Base-by-base conservation (phyloP, 2,113 vertebrate genomes). In the Colinus virginianus region DNA sequence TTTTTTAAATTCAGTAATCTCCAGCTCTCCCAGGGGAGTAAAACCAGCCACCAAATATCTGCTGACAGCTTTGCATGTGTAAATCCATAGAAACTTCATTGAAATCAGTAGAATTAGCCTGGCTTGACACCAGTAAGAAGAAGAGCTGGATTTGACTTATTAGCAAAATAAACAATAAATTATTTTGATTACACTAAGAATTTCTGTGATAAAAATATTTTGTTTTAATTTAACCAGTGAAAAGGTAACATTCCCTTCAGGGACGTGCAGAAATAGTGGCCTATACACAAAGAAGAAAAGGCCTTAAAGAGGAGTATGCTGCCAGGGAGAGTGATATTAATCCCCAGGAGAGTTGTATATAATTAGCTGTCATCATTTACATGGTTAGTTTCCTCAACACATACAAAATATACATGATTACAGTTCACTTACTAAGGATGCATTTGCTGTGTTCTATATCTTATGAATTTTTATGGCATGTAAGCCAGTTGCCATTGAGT, bases 321-420 rank as follows among this genome's bases (percentile, higher is more conserved):
- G 78, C 92, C 94, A 93, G 49, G 61, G 88, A 94, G 93, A 90
- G 95, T 78, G 93, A 97, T 95, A 94, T 59, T 56, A 95, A 96
- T 76, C 49, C 94, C 83, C 95, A 92, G 82, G 96, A 96, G 93
- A 94, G 69, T 85, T 95, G 91, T 87, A 56, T 96, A 86, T 92
- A 97, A 97, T 94, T 97, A 95, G 82, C 95, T 96, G 83, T 96
- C 97, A 93, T 96, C 88, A 96, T 96, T 97, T 96, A 96, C 90
- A 88, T 72, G 88, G 87, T 90, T 95, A 92, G 80, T 90, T 96
- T 94, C 90, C 94, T 91, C 88, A 93, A 87, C 53, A 91, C 91
- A 87, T 86, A 90, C 81, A 95, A 94, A 97, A 95, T 87, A 92
- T 25, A 87, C 71, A 83, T 96, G 96, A 94, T 95, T 88, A 95